Base-by-base conservation (phyloP, 2,888 invertebrate genomes). In the Dryobota labecula region DNA sequence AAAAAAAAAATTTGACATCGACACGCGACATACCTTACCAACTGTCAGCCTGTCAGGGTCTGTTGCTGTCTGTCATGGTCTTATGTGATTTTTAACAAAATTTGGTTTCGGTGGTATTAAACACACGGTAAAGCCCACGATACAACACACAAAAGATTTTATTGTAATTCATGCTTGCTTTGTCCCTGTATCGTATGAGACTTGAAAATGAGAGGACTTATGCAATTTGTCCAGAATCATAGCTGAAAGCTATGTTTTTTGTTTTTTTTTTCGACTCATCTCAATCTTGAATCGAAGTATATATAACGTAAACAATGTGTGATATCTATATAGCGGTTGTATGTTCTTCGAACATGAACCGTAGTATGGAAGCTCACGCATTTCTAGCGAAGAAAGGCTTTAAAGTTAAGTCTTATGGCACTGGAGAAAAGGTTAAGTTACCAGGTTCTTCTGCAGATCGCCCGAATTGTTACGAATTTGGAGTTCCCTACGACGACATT, bases 331-430 rank as follows among this genome's bases (percentile, higher is more conserved):
- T 99, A 88, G 99, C 99, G 36, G 99, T 99, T 69, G 98, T 99
- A 85, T 99, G 99, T 96, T 99, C 99, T 13, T 99, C 99, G 90
- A 99, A 99, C 93, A 99, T 99, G 99, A 99, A 99, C 92, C 97
- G 99, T 73, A 99, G 99, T 89, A 99, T 99, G 99, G 99, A 99
- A 96, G 99, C 99, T 24, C 99, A 99, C 96, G 98, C 98, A 73
- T 99, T 99, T 94, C 96, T 99, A 62, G 98, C 99, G 70, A 99
- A 99, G 96, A 99, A 99, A 90, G 99, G 99, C 20, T 99, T 98
- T 91, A 97, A 97, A 90, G 99, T 99, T 0, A 97, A 98, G 90
- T 99, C 99, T 0, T 99, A 98, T 95, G 99, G 99, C 24, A 98
- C 99, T 43, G 99, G 99, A 13, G 98, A 99, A 90, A 98, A 98